Conservation (phyloP, 2,113 vertebrate species). For the Microcebus ravelobensis region DNA sequence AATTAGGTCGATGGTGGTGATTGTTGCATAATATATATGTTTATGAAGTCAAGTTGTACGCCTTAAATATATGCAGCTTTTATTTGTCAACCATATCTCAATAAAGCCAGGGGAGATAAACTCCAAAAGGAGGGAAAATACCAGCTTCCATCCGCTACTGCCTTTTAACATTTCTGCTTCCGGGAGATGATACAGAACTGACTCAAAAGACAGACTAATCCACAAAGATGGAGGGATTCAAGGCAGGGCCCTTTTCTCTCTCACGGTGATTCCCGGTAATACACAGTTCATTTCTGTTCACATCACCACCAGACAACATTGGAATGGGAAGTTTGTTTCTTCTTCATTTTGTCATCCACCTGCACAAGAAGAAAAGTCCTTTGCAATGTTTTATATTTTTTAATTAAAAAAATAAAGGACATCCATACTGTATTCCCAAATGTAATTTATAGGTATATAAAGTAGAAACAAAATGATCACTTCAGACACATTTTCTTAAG, state of each 20-base stretch:
- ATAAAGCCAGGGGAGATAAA: neutral
- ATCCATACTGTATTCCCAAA: neutral
- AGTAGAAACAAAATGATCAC: neutral
- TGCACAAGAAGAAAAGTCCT: neutral
- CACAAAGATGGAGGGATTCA: accelerated
- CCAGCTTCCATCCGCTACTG: neutral
- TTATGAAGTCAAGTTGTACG: neutral
- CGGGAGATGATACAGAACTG: too few relatives aligned
- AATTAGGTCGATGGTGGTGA: neutral
- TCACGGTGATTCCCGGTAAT: neutral
- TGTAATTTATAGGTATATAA: neutral
- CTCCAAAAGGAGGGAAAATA: neutral
- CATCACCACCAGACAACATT: neutral
- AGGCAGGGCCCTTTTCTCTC: neutral
- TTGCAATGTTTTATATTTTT: neutral
- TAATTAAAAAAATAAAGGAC: neutral
- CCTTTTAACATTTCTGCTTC: neutral
- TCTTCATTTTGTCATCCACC: neutral
- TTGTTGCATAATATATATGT: neutral
- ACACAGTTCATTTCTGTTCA: neutral
- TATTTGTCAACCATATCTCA: neutral
- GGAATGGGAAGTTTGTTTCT: neutral
- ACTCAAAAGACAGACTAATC: accelerated
- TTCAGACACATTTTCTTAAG: neutral
- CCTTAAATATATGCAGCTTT: neutral